phyloP scores from a whole-genome alignment of 2,797 vertebrate species.

The Anabas testudineus region DNA sequence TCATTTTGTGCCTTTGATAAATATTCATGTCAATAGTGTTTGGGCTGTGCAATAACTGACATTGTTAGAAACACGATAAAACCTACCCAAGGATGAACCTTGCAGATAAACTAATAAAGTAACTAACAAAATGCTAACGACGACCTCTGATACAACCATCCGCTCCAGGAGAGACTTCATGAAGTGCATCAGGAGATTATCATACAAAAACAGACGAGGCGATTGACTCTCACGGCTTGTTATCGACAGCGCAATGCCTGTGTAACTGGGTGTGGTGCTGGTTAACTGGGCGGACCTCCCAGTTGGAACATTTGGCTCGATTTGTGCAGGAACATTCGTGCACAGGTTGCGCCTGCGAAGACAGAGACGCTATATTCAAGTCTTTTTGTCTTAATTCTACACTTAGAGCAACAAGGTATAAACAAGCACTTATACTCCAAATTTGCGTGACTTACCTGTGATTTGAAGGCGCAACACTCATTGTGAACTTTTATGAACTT shows the following conservation, averaged over 20 bases:
- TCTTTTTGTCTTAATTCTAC: background rate
- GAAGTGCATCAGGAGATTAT: constrained; percentile 17
- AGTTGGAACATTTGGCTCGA: background rate
- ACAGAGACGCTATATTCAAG: background rate
- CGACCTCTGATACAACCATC: background rate
- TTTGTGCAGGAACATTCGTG: constrained; percentile 39
- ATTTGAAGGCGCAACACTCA: constrained; percentile 58
- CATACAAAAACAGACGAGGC: background rate
- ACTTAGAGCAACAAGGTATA: too few species aligned
- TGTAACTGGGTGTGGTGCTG: constrained; percentile 14
- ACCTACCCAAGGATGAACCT: background rate
- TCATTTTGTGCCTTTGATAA: constrained; percentile 4
- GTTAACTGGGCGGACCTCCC: background rate
- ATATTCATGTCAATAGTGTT: constrained; percentile 31
- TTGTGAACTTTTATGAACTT: constrained; percentile 49
- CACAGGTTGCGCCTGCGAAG: constrained; percentile 33
- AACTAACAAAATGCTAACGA: constrained; percentile 8
- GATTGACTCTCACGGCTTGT: constrained; percentile 5
- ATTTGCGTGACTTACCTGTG: constrained; percentile 57
- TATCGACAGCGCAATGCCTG: background rate
- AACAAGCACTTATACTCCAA: rapidly evolving
- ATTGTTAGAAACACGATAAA: too few species aligned
- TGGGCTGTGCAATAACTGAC: background rate
- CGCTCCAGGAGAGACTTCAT: background rate
- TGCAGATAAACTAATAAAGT: background rate